Percentiles rank a stretch among this genome's conserved stretches.
Evolutionary conservation across 1,140 invertebrate species (phyloP).

Genomic region (Mactra quadrangularis): DNA sequence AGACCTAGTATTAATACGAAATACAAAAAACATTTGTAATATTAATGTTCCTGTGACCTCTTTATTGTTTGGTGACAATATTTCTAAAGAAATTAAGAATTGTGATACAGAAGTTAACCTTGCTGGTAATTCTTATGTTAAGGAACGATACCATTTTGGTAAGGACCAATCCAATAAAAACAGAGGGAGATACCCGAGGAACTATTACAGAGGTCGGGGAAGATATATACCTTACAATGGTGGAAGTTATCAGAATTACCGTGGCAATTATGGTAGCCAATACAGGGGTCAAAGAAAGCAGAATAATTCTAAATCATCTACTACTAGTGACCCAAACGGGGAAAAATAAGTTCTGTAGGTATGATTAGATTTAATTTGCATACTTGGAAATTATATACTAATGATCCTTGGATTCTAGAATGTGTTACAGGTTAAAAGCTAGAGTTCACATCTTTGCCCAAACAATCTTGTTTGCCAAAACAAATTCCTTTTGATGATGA

Average conservation of each 20-base stretch:
- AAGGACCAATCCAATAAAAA: not conserved
- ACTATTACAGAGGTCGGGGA: not conserved
- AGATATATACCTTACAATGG: not conserved
- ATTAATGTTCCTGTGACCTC: not conserved
- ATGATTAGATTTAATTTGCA: not conserved
- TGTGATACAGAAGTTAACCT: conserved; percentile 9
- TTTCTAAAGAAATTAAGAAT: conserved; percentile 22
- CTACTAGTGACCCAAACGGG: not conserved
- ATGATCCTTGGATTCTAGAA: conserved; percentile 34
- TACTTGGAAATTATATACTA: conserved; percentile 13
- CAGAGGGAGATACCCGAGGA: not conserved
- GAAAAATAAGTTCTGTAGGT: conserved; percentile 4
- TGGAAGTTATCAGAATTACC: not conserved
- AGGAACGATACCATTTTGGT: not conserved
- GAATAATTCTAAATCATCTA: not conserved
- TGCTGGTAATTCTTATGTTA: not conserved
- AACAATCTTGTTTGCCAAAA: not conserved
- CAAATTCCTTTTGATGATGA: not conserved
- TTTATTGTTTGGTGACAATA: conserved; percentile 20
- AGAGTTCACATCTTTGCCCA: not conserved
- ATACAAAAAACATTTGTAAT: conserved; percentile 12
- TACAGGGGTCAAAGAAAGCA: not conserved
- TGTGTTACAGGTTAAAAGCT: conserved; percentile 21
- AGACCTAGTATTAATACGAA: conserved; percentile 23
- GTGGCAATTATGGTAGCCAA: not conserved